phyloP scores from a whole-genome alignment of 2,113 vertebrate genomes.

The Gambusia affinis region DNA sequence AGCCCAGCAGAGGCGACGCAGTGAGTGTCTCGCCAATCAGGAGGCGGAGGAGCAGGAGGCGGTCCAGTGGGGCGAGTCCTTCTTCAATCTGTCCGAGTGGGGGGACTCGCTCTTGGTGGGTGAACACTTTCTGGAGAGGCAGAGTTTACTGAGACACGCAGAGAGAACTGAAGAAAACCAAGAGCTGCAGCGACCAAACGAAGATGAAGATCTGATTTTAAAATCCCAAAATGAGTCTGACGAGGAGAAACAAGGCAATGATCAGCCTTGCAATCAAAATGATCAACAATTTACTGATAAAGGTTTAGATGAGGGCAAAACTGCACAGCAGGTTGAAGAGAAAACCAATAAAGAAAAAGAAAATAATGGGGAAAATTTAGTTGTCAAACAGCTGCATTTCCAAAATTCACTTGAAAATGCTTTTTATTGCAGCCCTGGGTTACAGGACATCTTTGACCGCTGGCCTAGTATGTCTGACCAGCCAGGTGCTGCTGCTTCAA shows the following conservation, averaged over 20 bases:
- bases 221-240: slow-evolving; percentile 3
- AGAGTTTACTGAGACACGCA: slow-evolving; percentile 46
- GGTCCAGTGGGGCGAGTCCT: slow-evolving; percentile 82
- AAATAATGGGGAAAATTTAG: background rate
- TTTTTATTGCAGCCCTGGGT: slow-evolving; percentile 85
- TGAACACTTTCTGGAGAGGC: slow-evolving; percentile 79
- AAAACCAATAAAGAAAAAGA: background rate
- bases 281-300: background rate
- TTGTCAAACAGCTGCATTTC: slow-evolving; percentile 19
- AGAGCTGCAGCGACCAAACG: background rate
- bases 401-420: slow-evolving; percentile 37
- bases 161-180: slow-evolving; percentile 24
- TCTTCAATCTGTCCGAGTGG: slow-evolving; percentile 85
- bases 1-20: slow-evolving; percentile 53
- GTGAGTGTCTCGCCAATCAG: slow-evolving; percentile 66
- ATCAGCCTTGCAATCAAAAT: background rate
- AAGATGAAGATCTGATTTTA: background rate
- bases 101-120: slow-evolving; percentile 82
- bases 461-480: slow-evolving; percentile 82
- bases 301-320: background rate
- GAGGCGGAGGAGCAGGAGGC: slow-evolving; percentile 76
- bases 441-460: slow-evolving; percentile 88
- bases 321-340: background rate
- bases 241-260: background rate
- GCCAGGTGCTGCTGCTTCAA: slow-evolving; percentile 16